Evolutionary conservation across 2,888 invertebrate species (phyloP).

Genomic region (Tipula unca): DNA sequence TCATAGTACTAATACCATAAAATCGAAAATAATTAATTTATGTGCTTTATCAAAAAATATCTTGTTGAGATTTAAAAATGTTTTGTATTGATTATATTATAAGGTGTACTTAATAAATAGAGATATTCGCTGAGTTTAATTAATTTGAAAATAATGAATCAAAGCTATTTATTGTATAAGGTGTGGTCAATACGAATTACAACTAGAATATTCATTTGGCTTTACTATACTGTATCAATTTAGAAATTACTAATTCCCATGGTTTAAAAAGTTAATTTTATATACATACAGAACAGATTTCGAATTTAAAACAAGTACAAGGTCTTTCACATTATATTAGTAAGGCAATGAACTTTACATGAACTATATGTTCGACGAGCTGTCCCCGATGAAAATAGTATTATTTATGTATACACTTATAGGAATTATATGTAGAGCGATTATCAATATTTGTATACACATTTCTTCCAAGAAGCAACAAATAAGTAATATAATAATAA

Average conservation of each 20-base stretch:
- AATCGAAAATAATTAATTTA: neutral
- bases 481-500: neutral
- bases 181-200: neutral
- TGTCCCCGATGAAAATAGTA: neutral
- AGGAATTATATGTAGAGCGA: neutral
- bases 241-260: neutral
- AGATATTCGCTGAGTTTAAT: neutral
- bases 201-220: neutral
- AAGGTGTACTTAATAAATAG: too few relatives aligned
- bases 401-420: neutral
- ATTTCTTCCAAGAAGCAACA: constrained; percentile 47
- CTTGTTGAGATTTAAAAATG: neutral
- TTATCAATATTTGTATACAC: neutral
- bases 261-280: neutral
- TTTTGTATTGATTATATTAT: neutral
- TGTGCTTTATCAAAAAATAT: neutral
- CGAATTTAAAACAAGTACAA: neutral
- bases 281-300: neutral
- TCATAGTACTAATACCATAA: neutral
- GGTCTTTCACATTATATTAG: too few relatives aligned
- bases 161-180: neutral
- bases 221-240: neutral
- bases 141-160: neutral
- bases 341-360: neutral
- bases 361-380: neutral